Base-by-base conservation (phyloP, 2,113 vertebrate species). In the Silurus meridionalis region DNA sequence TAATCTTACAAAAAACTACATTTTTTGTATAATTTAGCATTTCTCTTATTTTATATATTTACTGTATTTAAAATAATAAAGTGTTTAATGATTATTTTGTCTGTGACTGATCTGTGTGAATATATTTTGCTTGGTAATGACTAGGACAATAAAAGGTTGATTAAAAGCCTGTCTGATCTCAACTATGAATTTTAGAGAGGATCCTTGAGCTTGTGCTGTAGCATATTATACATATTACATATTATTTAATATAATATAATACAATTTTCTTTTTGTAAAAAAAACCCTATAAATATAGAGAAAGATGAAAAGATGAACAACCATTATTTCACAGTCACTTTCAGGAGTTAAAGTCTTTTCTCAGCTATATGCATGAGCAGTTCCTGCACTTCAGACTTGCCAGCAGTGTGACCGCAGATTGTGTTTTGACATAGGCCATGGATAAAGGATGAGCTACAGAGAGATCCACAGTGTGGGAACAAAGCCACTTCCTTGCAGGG, bases 391-490 rank as follows among this genome's bases (percentile, higher is more conserved):
- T 82, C 14, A 69, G 83, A 89, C 57, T 71, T 66, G 28, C 78
- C 64, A 52, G 19, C 64, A 21, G 89, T 89, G 92, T 91, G 87
- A 83, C 81, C 74, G 69, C 85, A 89, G 72, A 90, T 85, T 91
- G 86, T 93, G 93, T 95, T 93, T 91, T 94, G 94, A 94, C 93
- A 93, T 90, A 92, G 91, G 91, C 92, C 93, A 92, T 72, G 78
- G 91, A 91, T 94, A 94, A 94, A 91, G 90, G 90, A 94, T 94
- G 92, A 94, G 93, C 91, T 90, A 90, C 93, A 92, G 90, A 90
- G 91, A 92, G 91, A 91, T 89, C 88, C 87, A 89, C 92, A 94
- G 92, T 92, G 93, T 92, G 92, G 92, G 93, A 94, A 95, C 93
- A 93, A 94, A 95, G 92, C 90, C 91, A 88, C 92, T 89, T 89